Evolutionary conservation across 1,140 invertebrate genomes (phyloP).

Genomic region (Ceratoteleas bidentatus): DNA sequence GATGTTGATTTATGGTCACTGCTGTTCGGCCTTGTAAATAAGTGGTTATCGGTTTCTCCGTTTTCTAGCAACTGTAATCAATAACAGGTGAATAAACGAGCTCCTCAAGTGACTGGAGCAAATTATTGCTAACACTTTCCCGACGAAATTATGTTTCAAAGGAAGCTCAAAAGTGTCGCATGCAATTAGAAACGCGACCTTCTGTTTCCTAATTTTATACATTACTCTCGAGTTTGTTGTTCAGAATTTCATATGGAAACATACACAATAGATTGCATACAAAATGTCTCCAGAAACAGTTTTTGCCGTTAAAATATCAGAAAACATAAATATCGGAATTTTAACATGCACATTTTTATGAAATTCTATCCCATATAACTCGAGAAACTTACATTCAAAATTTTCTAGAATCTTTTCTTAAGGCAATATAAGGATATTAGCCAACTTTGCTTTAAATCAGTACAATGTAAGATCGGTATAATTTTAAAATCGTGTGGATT

Average conservation of each 20-base stretch:
- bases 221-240: not conserved
- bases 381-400: not conserved
- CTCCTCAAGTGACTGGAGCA: not conserved
- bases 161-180: not conserved
- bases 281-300: too few species aligned
- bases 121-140: slow-evolving; percentile 13
- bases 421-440: slow-evolving; percentile 89
- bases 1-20: slow-evolving; percentile 25
- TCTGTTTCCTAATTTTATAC: not conserved
- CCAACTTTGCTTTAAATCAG: too few species aligned
- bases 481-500: too few species aligned
- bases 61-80: slow-evolving; percentile 18
- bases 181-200: not conserved
- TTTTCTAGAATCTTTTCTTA: not conserved
- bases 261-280: too few species aligned
- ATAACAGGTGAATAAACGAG: slow-evolving; percentile 20
- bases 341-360: too few species aligned
- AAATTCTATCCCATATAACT: not conserved
- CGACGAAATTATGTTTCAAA: slow-evolving; percentile 1
- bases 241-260: too few species aligned
- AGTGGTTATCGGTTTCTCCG: slow-evolving; percentile 10
- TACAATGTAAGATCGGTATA: too few species aligned
- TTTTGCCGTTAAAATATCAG: too few species aligned
- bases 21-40: slow-evolving; percentile 14
- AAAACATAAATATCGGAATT: too few species aligned